phyloP scores from a whole-genome alignment of 2,113 vertebrate species.

The Bucco capensis region DNA sequence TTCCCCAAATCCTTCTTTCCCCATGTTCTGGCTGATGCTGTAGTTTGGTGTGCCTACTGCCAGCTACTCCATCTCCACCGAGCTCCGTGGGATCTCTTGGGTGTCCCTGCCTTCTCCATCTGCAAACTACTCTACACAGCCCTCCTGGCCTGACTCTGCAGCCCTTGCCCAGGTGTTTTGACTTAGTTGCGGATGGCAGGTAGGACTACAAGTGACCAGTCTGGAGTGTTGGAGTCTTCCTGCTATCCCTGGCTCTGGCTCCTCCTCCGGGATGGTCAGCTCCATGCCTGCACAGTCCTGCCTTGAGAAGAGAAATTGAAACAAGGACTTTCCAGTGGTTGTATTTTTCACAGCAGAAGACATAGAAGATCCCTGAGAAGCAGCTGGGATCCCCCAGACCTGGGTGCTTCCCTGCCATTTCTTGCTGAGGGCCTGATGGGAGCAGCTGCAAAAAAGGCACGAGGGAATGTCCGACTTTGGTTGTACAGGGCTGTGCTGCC shows the following conservation, averaged over 20 bases:
- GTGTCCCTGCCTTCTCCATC: background rate
- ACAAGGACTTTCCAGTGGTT: background rate
- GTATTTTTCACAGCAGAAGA: background rate
- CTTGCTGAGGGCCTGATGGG: background rate
- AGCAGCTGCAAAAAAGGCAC: background rate
- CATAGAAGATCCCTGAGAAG: background rate
- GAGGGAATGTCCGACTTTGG: rapidly evolving
- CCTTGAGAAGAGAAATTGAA: background rate
- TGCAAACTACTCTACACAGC: background rate
- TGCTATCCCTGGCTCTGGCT: background rate
- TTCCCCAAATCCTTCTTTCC: background rate
- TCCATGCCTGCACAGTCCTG: background rate
- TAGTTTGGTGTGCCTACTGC: rapidly evolving
- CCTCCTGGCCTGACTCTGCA: background rate
- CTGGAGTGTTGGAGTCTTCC: background rate
- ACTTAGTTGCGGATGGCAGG: background rate
- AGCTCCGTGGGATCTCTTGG: background rate
- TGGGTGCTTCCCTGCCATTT: background rate
- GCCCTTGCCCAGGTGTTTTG: background rate
- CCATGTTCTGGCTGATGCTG: rapidly evolving
- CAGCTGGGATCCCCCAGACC: background rate
- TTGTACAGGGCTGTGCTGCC: rapidly evolving
- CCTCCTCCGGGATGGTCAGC: background rate
- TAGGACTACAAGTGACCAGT: background rate
- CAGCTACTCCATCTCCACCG: background rate